These are phyloP conservation scores for Acronicta leporina DNA, from an alignment of 2,888 invertebrate species.

Conservation along the genomic window DNA sequence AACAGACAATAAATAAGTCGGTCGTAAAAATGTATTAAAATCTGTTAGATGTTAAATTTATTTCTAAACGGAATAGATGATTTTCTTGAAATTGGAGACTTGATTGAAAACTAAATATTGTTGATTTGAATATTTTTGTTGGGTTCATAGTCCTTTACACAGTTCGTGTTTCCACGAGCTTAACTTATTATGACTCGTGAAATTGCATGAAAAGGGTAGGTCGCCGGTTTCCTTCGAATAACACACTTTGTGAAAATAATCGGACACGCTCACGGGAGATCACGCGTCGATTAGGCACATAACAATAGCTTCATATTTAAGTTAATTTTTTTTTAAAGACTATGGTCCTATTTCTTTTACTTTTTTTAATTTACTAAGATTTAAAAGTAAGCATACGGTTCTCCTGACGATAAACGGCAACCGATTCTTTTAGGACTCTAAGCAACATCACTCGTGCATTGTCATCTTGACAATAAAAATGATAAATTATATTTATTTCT, in stretches of 20 bases:
- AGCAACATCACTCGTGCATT: too few relatives aligned
- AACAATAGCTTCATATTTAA: slow-evolving; percentile 41
- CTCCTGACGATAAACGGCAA: too few relatives aligned
- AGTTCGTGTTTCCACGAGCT: slow-evolving; percentile 48
- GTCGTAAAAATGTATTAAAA: too few relatives aligned
- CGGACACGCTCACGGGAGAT: slow-evolving; percentile 53
- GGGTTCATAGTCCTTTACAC: slow-evolving; percentile 47
- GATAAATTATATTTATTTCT: too few relatives aligned
- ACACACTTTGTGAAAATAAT: slow-evolving; percentile 51
- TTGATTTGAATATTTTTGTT: slow-evolving; percentile 31
- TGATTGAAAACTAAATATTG: slow-evolving; percentile 29
- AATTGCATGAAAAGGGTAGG: slow-evolving; percentile 57
- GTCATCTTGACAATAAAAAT: too few relatives aligned
- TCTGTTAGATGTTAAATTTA: too few relatives aligned
- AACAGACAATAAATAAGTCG: too few relatives aligned
- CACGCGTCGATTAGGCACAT: slow-evolving; percentile 53
- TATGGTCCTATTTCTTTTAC: slow-evolving; percentile 11
- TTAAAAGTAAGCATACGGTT: too few relatives aligned
- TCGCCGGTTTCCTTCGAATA: slow-evolving; percentile 45
- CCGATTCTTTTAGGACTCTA: too few relatives aligned
- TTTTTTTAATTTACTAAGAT: background rate
- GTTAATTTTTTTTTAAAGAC: slow-evolving; percentile 18
- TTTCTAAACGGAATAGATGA: background rate
- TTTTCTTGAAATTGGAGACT: background rate
- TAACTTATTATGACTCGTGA: slow-evolving; percentile 48